Base-by-base conservation (phyloP, 2,888 invertebrate species). In the Notodonta ziczac region DNA sequence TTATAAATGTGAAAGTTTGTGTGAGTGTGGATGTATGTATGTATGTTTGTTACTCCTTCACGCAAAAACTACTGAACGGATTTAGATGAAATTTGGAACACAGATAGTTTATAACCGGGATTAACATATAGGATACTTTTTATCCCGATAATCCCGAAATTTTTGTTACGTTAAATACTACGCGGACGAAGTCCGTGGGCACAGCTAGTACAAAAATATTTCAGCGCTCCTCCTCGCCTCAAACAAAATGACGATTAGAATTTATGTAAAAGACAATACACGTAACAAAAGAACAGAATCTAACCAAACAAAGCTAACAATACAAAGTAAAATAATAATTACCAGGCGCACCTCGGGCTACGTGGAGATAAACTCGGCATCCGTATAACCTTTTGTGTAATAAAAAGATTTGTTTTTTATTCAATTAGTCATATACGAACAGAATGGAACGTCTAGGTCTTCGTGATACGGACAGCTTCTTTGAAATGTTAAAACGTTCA, bases 321-420 rank as follows among this genome's bases (percentile, higher is more conserved):
- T 77, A 86, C 88, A 90, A 89, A 90, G 90, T 86, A 79, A 85
- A 87, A 90, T 81, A 86, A 90, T 90, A 88, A 90, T 89, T 89
- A 89, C 80, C 80, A 71, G 76, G 76, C 70, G 68, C 69, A 74
- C 89, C 88, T 77, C 77, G 68, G 86, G 86, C 86, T 72, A 77
- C 72, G 67, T 62, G 55, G 72, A 79, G 84, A 83, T 85, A 84
- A 81, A 74, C 80, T 73, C 74, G 63, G 74, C 66, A 76, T 73
- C 74, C 69, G 75, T 69, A 73, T 63, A 70, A 78, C 82, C 87
- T 87, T 88, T 74, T 75, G 74, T 88, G 82, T 83, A 77, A 77
- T 81, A 78, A 80, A 83, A 82, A 80, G 72, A 80, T 78, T 75
- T 79, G 71, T 80, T 86, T 85, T 87, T 85, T 83, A 87, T 88